phyloP scores from a whole-genome alignment of 2,797 vertebrate genomes.

The Gorsachius magnificus region DNA sequence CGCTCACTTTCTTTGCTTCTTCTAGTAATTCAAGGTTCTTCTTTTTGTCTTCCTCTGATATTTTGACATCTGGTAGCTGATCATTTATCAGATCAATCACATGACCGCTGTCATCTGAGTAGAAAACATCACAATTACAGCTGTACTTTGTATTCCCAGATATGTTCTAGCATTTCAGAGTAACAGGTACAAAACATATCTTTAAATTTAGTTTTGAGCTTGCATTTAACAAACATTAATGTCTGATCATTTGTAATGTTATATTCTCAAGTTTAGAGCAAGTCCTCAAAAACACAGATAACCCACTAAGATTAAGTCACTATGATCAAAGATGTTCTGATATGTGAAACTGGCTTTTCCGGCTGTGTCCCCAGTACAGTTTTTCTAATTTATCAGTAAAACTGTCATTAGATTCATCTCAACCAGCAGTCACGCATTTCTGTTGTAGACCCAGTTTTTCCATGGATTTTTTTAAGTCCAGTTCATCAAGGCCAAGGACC shows the following conservation, averaged over 20 bases:
- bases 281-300: not conserved
- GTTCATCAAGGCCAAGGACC: not conserved
- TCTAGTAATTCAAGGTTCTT: constrained; percentile 95
- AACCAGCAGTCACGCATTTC: not conserved
- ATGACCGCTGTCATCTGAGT: constrained; percentile 87
- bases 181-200: not conserved
- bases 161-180: not conserved
- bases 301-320: not conserved
- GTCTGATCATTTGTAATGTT: not conserved
- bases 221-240: not conserved
- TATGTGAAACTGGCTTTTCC: not conserved
- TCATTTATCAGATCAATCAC: constrained; percentile 94
- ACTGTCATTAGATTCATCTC: not conserved
- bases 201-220: not conserved
- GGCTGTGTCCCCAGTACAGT: no score
- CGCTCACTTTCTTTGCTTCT: constrained; percentile 94
- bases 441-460: not conserved
- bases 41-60: constrained; percentile 93
- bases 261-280: not conserved
- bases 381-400: not conserved
- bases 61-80: constrained; percentile 87
- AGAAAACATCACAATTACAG: not conserved
- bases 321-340: not conserved
- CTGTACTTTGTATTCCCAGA: not conserved
- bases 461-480: not conserved